Evolutionary conservation across 2,888 invertebrate genomes (phyloP).

Genomic region (Harpagoxenus sublaevis): DNA sequence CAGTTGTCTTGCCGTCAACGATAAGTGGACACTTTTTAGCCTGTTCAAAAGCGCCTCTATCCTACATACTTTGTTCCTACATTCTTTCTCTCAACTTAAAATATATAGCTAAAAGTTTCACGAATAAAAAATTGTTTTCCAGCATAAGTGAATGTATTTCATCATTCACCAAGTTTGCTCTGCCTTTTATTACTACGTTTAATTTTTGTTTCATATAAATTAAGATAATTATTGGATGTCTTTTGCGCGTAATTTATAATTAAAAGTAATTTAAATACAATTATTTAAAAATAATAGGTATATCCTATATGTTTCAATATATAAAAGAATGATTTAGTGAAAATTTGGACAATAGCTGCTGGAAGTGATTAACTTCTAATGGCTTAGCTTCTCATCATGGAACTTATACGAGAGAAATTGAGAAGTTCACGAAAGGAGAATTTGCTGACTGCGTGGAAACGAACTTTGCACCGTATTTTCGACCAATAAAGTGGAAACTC

Average conservation of each 20-base stretch:
- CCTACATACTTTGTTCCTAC: slow-evolving; percentile 18
- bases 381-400: background rate
- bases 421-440: slow-evolving; percentile 46
- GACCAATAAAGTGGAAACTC: slow-evolving; percentile 36
- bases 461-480: slow-evolving; percentile 50
- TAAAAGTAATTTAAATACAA: background rate
- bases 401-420: slow-evolving; percentile 21
- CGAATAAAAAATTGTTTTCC: slow-evolving; percentile 5
- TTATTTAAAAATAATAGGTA: background rate
- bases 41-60: slow-evolving; percentile 21
- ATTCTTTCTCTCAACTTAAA: slow-evolving; percentile 19
- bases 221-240: background rate
- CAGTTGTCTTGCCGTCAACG: slow-evolving; percentile 52
- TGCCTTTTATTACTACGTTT: background rate
- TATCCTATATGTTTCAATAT: background rate
- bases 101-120: slow-evolving; percentile 44
- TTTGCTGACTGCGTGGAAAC: slow-evolving; percentile 11
- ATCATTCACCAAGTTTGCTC: background rate
- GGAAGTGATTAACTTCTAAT: background rate
- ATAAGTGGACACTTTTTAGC: slow-evolving; percentile 57
- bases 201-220: slow-evolving; percentile 10
- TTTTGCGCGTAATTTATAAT: background rate
- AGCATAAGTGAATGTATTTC: slow-evolving; percentile 21
- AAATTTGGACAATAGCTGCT: background rate
- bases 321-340: background rate